Evolutionary conservation across 2,797 vertebrate species (phyloP), one percentile per base, ranked within the genome.

Genomic region (Okamejei kenojei): DNA sequence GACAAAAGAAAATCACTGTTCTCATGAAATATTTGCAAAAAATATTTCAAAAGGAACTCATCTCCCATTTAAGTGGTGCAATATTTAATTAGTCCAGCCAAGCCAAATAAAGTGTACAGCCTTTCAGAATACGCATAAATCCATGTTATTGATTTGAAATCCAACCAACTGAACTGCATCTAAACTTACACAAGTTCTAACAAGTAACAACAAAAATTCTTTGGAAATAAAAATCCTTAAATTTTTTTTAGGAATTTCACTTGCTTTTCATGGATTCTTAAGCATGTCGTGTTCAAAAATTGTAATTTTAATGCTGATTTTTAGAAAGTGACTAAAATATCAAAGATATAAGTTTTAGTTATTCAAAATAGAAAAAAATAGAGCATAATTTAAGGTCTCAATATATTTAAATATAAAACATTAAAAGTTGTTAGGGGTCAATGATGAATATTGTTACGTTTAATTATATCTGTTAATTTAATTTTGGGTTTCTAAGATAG

Each of bases 11-110:
- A 92, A 92, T 92, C 35, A 76, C 38, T 92, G 26, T 1, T 68
- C 84, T 92, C 65, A 92, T 54, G 73, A 92, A 92, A 54, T 92
- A 76, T 71, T 92, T 92, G 4, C 11, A 92, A 92, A 74, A 71
- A 76, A 74, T 92, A 38, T 92, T 92, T 92, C 76, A 38, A 92
- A 76, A 11, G 71, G 26, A 92, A n/a, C 38, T 92, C 68, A 73
- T 54, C 90, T 91, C 90, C 73, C 68, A 45, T 32, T 65, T 90
- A 90, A 90, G 71, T 71, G 7, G 6, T 92, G 71, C 54, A 92
- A 38, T n/a, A 23, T 26, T 15, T 86, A 86, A 84, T 84, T 92
- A 76, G 90, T 54, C 29, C n/a, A 76, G 71, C 38, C 90, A 92
- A 92, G 38, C 68, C 68, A 91, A 91, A 91, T 91, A 91, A 91